Percentiles rank a stretch among this genome's conserved stretches.
Conservation (phyloP, 1,140 invertebrate genomes). For the Drosophila auraria region DNA sequence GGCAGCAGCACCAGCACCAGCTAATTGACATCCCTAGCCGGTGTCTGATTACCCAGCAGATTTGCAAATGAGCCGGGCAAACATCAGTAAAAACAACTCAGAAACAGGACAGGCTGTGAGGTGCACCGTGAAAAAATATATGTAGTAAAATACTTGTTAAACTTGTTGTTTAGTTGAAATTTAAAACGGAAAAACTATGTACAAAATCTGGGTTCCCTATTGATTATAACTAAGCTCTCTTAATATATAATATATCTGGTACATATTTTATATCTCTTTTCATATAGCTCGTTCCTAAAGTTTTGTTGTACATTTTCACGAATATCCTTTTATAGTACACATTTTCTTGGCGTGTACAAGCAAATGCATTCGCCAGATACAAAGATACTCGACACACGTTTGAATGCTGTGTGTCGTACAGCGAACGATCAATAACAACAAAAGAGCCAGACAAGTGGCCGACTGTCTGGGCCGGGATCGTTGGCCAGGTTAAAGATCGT, state of each 20-base stretch:
- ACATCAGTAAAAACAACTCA: constrained; percentile 31
- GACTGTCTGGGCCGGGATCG: constrained; percentile 38
- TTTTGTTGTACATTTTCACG: not conserved
- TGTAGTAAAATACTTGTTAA: not conserved
- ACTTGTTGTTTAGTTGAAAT: too few relatives aligned
- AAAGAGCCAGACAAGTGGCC: constrained; percentile 42
- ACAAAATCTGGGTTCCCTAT: too few relatives aligned
- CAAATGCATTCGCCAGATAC: constrained; percentile 47
- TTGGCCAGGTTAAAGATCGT: constrained; percentile 77
- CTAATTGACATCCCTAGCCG: constrained; percentile 55
- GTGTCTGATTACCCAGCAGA: constrained; percentile 62
- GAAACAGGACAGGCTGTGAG: constrained; percentile 15
- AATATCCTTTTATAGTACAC: not conserved
- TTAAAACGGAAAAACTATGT: too few relatives aligned
- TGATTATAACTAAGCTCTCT: too few relatives aligned
- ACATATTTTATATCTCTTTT: too few relatives aligned
- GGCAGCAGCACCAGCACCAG: constrained; percentile 21
- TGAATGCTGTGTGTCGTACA: constrained; percentile 32
- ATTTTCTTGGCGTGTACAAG: constrained; percentile 1
- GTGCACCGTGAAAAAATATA: not conserved
- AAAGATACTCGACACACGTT: constrained; percentile 19
- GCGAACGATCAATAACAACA: constrained; percentile 68
- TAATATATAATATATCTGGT: too few relatives aligned
- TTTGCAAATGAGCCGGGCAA: constrained; percentile 66
- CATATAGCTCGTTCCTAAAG: too few relatives aligned